phyloP scores from a whole-genome alignment of 2,888 invertebrate genomes.

The Branchinecta sandiegonensis region DNA sequence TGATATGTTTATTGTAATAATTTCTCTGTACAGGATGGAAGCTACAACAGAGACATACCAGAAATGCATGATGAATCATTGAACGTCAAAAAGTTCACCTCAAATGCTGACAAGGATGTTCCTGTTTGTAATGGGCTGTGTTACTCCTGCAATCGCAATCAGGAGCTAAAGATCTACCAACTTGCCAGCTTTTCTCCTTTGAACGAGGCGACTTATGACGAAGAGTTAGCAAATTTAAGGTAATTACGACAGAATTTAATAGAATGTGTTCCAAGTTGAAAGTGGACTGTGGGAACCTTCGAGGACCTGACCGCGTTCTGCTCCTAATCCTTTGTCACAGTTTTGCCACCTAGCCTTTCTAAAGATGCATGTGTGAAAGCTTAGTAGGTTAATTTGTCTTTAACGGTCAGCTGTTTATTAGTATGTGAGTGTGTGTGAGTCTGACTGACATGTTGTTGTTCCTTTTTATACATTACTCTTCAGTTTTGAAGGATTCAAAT shows the following conservation, averaged over 20 bases:
- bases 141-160: constrained; percentile 2
- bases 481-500: no score
- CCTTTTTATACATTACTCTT: no score
- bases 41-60: not conserved
- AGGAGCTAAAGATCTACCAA: not conserved
- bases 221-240: not conserved
- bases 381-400: no score
- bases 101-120: not conserved
- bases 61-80: constrained; percentile 9
- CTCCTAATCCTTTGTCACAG: no score
- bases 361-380: no score
- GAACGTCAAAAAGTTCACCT: not conserved
- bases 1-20: no score
- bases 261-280: not conserved
- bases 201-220: not conserved
- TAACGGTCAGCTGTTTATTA: no score
- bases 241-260: not conserved
- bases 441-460: no score
- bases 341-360: no score
- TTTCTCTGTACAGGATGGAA: not conserved
- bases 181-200: not conserved
- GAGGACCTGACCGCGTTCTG: no score
- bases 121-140: not conserved
- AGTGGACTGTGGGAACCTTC: no score
- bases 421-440: no score